Percentiles rank a stretch among this genome's conserved stretches.
phyloP scores from a whole-genome alignment of 2,888 invertebrate species.

The Folsomia manolachei region DNA sequence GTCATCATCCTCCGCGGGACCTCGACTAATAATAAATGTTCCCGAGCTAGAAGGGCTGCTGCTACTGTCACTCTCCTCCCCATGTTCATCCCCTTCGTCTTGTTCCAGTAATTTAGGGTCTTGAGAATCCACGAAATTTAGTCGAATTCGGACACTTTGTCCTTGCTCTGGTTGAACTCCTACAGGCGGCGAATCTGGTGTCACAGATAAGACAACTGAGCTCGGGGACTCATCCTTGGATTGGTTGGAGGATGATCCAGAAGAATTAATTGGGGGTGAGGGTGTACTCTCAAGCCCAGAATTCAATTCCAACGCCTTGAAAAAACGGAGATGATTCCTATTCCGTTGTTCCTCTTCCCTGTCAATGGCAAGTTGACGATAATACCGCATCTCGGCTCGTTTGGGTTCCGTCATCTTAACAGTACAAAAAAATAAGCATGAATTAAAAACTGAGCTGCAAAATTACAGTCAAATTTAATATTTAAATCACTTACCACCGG shows the following conservation, averaged over 20 bases:
- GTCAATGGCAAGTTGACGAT: constrained; percentile 66
- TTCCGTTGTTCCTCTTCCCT: too few species aligned
- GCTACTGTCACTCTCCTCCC: constrained; percentile 27
- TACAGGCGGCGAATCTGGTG: not conserved
- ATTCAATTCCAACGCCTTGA: too few species aligned
- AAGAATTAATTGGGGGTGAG: too few species aligned
- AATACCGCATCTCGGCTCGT: constrained; percentile 65
- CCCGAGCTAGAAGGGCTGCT: constrained; percentile 33
- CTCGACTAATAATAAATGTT: constrained; percentile 30
- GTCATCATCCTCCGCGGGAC: not conserved
- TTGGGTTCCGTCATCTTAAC: constrained; percentile 66
- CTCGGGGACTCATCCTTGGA: not conserved
- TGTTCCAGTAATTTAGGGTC: not conserved
- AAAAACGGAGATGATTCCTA: too few species aligned
- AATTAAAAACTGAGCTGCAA: constrained; percentile 13
- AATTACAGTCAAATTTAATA: constrained; percentile 7
- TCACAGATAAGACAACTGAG: not conserved
- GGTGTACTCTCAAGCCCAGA: too few species aligned
- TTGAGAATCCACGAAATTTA: not conserved
- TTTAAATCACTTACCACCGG: constrained; percentile 76
- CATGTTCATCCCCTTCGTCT: constrained; percentile 16
- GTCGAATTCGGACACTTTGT: not conserved
- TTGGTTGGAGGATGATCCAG: not conserved
- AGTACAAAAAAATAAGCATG: constrained; percentile 41
- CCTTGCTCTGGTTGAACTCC: too few species aligned